Base-by-base conservation (phyloP, 2,888 invertebrate species). In the Eilema caniola region DNA sequence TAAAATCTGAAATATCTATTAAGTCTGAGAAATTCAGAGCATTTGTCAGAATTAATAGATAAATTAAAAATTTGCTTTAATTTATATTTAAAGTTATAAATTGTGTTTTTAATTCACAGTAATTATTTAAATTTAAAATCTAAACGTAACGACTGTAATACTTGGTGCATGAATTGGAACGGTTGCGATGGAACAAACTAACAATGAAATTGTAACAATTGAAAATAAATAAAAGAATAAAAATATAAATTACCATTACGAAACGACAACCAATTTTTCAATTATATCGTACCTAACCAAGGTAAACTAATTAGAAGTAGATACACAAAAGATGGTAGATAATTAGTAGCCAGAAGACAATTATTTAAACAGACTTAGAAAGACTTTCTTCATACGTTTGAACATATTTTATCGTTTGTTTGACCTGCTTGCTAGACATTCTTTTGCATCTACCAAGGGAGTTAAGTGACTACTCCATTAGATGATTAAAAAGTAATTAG, bases 161-260 rank as follows among this genome's bases (percentile, higher is more conserved):
- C 59, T 28, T 28, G 59, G 59, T 59, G 59, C 59, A 16, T 59
- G 59, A 59, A 59, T 59, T 59, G 59, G 59, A 59, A 59, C 59
- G 59, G 59, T 28, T 59, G 25, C 59, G 59, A 59, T 25, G 28
- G 16, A 59, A 25, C 5, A 28, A 25, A 59, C 59, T 59, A 20
- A 28, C 25, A 25, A 53, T n/a, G 8, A 53, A 53, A n/a, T 53
- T 59, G 24, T 59, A 28, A 59, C 28, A 59, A 59, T 59, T 59
- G 59, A 59, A 24, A 28, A 59, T 59, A 20, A 59, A 59, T 25
- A 59, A 25, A 28, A 5, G 28, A 59, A 59, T 59, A 53, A n/a
- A 53, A 10, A 4, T 47, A 53, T 53, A 53, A n/a, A 47, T 7
- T 20, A 20, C 20, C 5, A 47, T 5, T 2, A 47, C 5, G 47